Conservation (phyloP, 2,888 invertebrate genomes). For the Eristalis intricaria region DNA sequence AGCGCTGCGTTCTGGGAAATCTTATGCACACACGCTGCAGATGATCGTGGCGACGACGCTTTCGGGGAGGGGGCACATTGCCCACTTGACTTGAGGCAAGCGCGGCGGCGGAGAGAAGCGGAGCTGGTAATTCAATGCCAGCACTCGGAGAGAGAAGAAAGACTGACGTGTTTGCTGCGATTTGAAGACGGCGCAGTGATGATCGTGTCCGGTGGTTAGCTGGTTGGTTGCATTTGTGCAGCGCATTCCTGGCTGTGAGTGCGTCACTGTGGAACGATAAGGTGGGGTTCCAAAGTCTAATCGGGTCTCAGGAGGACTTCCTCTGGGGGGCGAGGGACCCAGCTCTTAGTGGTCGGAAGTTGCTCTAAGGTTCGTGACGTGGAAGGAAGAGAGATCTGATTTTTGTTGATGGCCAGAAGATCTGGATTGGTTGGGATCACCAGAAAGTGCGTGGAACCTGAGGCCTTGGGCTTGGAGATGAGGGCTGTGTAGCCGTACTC, state of each 20-base stretch:
- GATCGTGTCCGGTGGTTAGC: slow-evolving; percentile 5
- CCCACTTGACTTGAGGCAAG: slow-evolving; percentile 16
- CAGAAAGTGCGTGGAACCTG: too few species aligned
- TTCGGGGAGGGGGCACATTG: slow-evolving; percentile 5
- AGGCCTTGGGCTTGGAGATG: too few species aligned
- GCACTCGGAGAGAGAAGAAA: background rate
- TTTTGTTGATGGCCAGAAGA: too few species aligned
- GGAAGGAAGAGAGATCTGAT: too few species aligned
- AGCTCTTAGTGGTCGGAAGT: too few species aligned
- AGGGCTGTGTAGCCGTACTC: too few species aligned
- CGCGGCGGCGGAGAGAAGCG: background rate
- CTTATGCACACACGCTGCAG: background rate
- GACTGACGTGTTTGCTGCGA: slow-evolving; percentile 18
- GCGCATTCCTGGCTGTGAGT: background rate
- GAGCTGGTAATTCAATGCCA: slow-evolving; percentile 45
- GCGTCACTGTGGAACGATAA: background rate
- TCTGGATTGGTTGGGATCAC: too few species aligned
- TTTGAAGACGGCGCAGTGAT: slow-evolving; percentile 11
- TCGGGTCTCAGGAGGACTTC: too few species aligned
- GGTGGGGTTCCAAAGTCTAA: background rate
- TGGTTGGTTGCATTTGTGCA: background rate
- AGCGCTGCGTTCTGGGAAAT: background rate
- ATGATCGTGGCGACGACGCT: background rate
- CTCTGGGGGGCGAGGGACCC: too few species aligned
- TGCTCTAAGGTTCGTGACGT: too few species aligned